Conservation (phyloP, 2,113 vertebrate species). For the Corythaeola cristata region DNA sequence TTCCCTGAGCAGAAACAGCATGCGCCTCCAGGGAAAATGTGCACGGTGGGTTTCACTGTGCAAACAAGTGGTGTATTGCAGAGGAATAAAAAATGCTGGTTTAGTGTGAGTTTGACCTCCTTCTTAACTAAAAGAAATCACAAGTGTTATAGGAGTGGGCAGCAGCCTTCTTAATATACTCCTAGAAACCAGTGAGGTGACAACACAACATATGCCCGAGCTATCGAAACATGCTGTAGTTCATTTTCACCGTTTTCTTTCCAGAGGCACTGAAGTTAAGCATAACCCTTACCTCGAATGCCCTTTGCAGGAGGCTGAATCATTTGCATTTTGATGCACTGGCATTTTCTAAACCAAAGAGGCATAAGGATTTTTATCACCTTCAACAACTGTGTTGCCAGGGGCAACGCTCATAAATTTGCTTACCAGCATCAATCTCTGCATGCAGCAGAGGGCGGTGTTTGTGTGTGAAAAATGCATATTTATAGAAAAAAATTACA, state of each 20-base stretch:
- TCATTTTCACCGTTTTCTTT: neutral
- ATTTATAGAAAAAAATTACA: neutral
- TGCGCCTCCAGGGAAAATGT: neutral
- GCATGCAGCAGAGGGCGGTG: constrained; percentile 57
- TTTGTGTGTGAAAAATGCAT: constrained; percentile 37
- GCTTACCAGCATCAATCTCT: neutral
- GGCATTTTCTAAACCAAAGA: constrained; percentile 31
- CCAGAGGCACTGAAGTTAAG: neutral
- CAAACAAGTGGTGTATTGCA: neutral
- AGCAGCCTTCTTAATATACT: neutral
- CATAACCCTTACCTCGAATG: constrained; percentile 30
- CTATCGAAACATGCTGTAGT: fast-evolving
- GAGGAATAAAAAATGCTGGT: neutral
- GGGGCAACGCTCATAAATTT: constrained; percentile 1
- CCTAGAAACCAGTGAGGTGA: neutral
- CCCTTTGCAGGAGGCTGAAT: constrained; percentile 24
- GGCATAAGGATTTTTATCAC: constrained; percentile 51
- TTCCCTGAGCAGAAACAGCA: neutral
- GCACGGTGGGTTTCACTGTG: neutral
- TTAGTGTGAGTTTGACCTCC: neutral
- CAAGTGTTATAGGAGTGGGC: neutral
- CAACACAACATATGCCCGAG: neutral
- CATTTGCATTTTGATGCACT: constrained; percentile 68
- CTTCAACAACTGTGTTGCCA: constrained; percentile 48
- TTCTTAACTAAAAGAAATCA: neutral